A percentile compares a stretch with the other conserved stretches of the same genome.
These are phyloP conservation scores for Tipula unca DNA, from an alignment of 2,888 invertebrate species.

Conservation along the genomic window DNA sequence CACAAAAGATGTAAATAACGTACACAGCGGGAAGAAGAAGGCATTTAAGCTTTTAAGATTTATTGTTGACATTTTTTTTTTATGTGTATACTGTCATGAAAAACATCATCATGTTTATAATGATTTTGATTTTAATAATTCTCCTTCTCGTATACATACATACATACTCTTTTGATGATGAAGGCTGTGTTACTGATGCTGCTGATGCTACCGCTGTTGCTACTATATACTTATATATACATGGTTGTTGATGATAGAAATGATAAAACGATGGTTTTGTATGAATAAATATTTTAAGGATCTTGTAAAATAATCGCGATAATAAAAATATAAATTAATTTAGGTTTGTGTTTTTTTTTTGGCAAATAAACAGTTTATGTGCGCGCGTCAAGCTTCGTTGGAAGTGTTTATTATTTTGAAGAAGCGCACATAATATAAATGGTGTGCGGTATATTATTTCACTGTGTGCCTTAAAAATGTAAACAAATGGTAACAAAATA, in stretches of 20 bases:
- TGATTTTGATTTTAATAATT: slow-evolving; percentile 8
- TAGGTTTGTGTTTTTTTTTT: neutral
- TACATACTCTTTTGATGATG: neutral
- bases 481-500: neutral
- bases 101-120: slow-evolving; percentile 8
- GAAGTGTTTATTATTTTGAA: neutral
- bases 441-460: neutral
- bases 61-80: slow-evolving; percentile 3
- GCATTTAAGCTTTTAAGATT: slow-evolving; percentile 14
- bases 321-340: slow-evolving; percentile 8
- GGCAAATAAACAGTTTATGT: neutral
- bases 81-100: neutral
- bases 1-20: neutral
- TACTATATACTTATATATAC: neutral
- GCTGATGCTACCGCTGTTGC: neutral
- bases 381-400: neutral
- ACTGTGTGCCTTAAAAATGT: neutral
- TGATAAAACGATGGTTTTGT: neutral
- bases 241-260: neutral
- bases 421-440: neutral
- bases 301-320: neutral
- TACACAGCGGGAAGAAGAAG: neutral
- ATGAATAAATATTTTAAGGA: neutral
- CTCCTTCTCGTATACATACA: neutral
- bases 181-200: neutral